These are phyloP conservation scores for Erebia ligea DNA, from an alignment of 2,888 invertebrate species.

Conservation along the genomic window DNA sequence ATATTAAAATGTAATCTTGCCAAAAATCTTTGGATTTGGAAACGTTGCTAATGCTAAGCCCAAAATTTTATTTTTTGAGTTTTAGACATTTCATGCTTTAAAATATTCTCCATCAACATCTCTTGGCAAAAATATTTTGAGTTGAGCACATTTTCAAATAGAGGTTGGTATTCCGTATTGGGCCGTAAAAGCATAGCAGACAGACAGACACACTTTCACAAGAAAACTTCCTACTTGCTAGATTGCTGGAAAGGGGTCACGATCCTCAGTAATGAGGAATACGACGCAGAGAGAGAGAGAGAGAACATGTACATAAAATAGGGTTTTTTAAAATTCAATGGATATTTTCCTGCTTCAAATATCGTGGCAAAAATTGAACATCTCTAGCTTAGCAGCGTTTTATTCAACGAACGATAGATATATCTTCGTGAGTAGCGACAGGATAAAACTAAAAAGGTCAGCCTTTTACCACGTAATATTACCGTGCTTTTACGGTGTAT, in stretches of 20 bases:
- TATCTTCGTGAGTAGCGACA: constrained; percentile 14
- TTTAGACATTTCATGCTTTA: neutral
- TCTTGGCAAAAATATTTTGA: no score
- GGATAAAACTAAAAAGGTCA: constrained; percentile 19
- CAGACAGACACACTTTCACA: no score
- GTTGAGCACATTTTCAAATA: no score
- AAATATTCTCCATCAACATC: neutral
- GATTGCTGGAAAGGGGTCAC: no score
- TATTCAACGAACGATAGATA: neutral
- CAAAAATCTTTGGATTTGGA: constrained; percentile 17
- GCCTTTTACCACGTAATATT: no score
- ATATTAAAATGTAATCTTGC: constrained; percentile 29
- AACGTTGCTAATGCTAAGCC: neutral
- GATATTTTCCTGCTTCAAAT: neutral
- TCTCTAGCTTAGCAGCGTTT: neutral
- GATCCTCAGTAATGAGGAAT: no score
- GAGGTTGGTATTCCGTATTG: no score
- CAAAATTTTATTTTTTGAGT: neutral
- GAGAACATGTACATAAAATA: no score
- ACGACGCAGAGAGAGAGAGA: no score
- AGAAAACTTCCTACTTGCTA: no score
- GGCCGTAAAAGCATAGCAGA: no score
- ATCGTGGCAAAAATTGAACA: neutral
- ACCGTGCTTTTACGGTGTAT: constrained; percentile 17
- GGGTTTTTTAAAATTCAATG: no score